Evolutionary conservation across 1,140 invertebrate species (phyloP).

Genomic region (Leptonema lineaticorne): DNA sequence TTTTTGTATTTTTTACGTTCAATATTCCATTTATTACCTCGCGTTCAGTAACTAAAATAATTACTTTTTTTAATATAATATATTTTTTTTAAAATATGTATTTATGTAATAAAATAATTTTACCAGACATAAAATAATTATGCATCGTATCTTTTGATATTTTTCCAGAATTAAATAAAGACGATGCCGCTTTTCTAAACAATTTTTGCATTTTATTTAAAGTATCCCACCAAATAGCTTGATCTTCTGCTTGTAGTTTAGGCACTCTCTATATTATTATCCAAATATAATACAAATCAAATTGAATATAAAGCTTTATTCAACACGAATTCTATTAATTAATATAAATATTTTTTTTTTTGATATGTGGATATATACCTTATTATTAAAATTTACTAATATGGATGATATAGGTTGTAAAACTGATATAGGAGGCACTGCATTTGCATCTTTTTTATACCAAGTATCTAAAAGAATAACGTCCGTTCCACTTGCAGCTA

Average conservation of each 20-base stretch:
- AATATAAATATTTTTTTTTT: background rate
- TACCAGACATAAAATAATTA: slow-evolving; percentile 99
- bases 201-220: slow-evolving; percentile 93
- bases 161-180: slow-evolving; percentile 79
- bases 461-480: slow-evolving; percentile 85
- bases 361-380: slow-evolving; percentile 61
- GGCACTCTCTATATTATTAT: slow-evolving; percentile 72
- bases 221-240: slow-evolving; percentile 97
- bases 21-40: slow-evolving; percentile 96
- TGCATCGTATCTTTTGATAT: slow-evolving; percentile 93
- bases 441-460: slow-evolving; percentile 96
- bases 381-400: slow-evolving; percentile 96
- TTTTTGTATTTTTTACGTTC: slow-evolving; percentile 92
- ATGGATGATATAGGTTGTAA: slow-evolving; percentile 97
- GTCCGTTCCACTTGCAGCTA: slow-evolving; percentile 77
- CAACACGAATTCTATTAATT: background rate
- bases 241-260: slow-evolving; percentile 93
- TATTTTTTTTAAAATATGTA: background rate
- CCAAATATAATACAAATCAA: background rate
- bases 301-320: too few species aligned
- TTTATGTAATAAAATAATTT: slow-evolving; percentile 18
- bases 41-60: slow-evolving; percentile 85
- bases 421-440: slow-evolving; percentile 89
- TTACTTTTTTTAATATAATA: background rate
- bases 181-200: slow-evolving; percentile 86